Conservation (phyloP, 2,113 vertebrate genomes). For the Greenwoodochromis staneri region DNA sequence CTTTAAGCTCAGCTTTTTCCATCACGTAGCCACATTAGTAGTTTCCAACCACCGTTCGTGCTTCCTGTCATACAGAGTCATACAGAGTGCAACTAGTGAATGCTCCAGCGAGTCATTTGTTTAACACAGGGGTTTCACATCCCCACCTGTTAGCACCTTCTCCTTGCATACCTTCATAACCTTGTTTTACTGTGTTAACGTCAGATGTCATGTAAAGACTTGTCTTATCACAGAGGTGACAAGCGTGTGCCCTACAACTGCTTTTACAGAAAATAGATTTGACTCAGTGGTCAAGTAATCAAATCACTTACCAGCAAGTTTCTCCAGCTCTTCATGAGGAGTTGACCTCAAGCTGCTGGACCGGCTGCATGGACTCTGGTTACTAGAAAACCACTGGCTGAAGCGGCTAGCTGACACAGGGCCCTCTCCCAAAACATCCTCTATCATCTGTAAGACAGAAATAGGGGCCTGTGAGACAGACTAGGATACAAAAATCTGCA, state of each 20-base stretch:
- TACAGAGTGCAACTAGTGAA: not conserved
- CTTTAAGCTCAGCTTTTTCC: not conserved
- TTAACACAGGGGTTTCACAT: not conserved
- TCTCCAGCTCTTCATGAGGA: slow-evolving; percentile 93
- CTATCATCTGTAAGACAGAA: slow-evolving; percentile 84
- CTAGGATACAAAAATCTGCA: not conserved
- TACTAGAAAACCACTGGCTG: slow-evolving; percentile 92
- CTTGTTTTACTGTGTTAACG: not conserved
- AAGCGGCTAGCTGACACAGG: slow-evolving; percentile 88
- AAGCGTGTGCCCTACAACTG: not conserved
- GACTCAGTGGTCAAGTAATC: not conserved
- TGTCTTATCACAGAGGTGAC: not conserved
- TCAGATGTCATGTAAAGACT: not conserved
- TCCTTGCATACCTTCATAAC: not conserved
- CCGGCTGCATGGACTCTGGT: slow-evolving; percentile 85
- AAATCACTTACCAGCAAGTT: slow-evolving; percentile 82
- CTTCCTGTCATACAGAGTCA: not conserved
- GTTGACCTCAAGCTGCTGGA: slow-evolving; percentile 95
- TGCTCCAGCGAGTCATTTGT: not conserved
- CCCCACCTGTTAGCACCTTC: not conserved
- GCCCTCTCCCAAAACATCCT: slow-evolving; percentile 94
- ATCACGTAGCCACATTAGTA: not conserved
- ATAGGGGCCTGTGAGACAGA: not conserved
- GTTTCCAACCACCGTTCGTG: not conserved
- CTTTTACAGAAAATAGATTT: not conserved